Evolutionary conservation across 2,113 vertebrate genomes (phyloP), one percentile per base, ranked within the genome.

Genomic region (Misgurnus anguillicaudatus): DNA sequence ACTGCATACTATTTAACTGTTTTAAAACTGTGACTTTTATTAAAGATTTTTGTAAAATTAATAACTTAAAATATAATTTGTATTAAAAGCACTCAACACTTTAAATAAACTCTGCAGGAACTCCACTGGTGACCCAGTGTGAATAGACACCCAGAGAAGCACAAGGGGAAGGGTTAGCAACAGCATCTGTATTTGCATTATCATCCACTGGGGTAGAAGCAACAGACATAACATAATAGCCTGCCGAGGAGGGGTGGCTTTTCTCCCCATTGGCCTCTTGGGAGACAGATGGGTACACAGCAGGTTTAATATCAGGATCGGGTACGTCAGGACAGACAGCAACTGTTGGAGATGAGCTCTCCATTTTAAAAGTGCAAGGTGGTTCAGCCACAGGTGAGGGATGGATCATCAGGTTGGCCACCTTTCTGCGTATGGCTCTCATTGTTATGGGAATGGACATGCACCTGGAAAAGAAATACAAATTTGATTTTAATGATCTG

Each of bases 391-490:
- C 51, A 57, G 42, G 36, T 6, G 60, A 36, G 31, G 60, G 17
- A n/a, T 79, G 14, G 53, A 58, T 6, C 62, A 53, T 79, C 67
- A 63, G 16, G 6, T 86, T 84, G 57, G 85, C 42, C 4, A 91
- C 75, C 0, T 86, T 92, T 84, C 71, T 86, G 77, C 87, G 89
- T 65, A 97, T 82, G 13, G 90, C 84, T 85, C 87, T 92, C 90
- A 95, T 89, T 67, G 92, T 91, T 78, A 91, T 79, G 7, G 95
- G 94, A 16, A 96, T 75, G 42, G 95, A 96, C 93, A 94, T 90
- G 79, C 87, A 95, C 8, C 95, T 96, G 76, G 71, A 82, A 48
- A 67, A 64, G n/a, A 71, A 0, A 38, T 36, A 62, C 16, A 31
- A 5, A 19, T 3, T n/a, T 2, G 53, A n/a, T 57, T 57, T n/a